These are phyloP conservation scores for Centroberyx gerrardi DNA, from an alignment of 2,797 vertebrate species.

Conservation along the genomic window DNA sequence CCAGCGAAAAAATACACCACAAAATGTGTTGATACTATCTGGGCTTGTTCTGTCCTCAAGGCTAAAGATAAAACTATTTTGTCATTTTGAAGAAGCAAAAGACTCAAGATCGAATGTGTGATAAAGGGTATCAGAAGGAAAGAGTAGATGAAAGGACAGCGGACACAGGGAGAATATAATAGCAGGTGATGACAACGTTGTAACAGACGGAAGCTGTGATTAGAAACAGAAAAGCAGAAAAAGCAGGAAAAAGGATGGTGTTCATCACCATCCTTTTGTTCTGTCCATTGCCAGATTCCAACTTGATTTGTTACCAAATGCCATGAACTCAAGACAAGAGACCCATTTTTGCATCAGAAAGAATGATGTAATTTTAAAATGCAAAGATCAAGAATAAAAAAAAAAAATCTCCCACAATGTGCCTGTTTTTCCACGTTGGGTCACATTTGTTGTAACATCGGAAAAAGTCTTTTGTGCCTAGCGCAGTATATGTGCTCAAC, in stretches of 20 bases:
- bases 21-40: constrained; percentile 44
- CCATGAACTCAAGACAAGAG: neutral
- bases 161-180: constrained; percentile 27
- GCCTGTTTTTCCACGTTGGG: neutral
- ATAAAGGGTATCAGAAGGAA: constrained; percentile 51
- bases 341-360: too few relatives aligned
- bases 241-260: constrained; percentile 7
- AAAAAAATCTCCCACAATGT: neutral
- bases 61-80: constrained; percentile 51
- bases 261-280: neutral
- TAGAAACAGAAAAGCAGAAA: constrained; percentile 20
- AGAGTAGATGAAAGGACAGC: constrained; percentile 31
- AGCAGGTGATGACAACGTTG: constrained; percentile 28
- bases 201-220: constrained; percentile 5
- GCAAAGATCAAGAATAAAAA: constrained; percentile 6
- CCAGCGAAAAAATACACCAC: constrained; percentile 13
- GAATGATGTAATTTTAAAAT: neutral
- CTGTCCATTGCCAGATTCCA: neutral
- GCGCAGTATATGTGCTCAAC: neutral
- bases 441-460: too few relatives aligned
- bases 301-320: neutral
- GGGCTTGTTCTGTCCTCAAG: constrained; percentile 51
- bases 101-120: constrained; percentile 42
- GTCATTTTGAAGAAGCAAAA: constrained; percentile 47
- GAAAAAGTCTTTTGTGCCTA: too few relatives aligned